Evolutionary conservation across 1,140 invertebrate genomes (phyloP).

Genomic region (Drosophila sturtevanti): DNA sequence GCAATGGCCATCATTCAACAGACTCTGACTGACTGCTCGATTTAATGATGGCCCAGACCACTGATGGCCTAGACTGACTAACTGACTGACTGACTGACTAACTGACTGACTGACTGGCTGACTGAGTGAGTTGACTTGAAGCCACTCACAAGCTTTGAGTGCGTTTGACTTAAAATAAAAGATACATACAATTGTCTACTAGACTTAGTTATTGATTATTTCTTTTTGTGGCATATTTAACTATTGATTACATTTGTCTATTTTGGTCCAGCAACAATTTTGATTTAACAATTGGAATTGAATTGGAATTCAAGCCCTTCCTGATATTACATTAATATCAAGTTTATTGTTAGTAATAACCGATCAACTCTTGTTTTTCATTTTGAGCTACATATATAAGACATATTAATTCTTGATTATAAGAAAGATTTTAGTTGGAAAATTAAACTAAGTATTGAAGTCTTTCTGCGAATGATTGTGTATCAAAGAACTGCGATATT

Average conservation of each 20-base stretch:
- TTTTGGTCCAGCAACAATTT: background rate
- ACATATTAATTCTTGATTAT: no score
- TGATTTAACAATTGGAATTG: no score
- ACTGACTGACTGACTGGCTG: background rate
- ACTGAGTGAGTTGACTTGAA: constrained; percentile 3
- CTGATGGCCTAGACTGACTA: background rate
- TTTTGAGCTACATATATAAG: no score
- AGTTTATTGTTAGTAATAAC: no score
- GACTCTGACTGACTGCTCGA: constrained; percentile 63
- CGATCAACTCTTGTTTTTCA: no score
- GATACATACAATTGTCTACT: background rate
- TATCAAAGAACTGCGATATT: no score
- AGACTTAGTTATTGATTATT: background rate
- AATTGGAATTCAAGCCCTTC: no score
- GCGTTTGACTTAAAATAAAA: background rate
- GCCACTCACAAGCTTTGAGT: constrained; percentile 40
- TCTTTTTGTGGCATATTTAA: background rate
- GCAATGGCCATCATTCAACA: constrained; percentile 62
- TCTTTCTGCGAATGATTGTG: no score
- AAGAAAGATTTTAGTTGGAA: no score
- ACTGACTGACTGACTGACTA: background rate
- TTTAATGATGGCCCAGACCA: constrained; percentile 61
- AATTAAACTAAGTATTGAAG: no score
- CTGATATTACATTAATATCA: no score
- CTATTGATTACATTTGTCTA: background rate